A percentile compares a stretch with the other conserved stretches of the same genome.
Evolutionary conservation across 2,888 invertebrate genomes (phyloP).

Genomic region (Nomada hirtipes): DNA sequence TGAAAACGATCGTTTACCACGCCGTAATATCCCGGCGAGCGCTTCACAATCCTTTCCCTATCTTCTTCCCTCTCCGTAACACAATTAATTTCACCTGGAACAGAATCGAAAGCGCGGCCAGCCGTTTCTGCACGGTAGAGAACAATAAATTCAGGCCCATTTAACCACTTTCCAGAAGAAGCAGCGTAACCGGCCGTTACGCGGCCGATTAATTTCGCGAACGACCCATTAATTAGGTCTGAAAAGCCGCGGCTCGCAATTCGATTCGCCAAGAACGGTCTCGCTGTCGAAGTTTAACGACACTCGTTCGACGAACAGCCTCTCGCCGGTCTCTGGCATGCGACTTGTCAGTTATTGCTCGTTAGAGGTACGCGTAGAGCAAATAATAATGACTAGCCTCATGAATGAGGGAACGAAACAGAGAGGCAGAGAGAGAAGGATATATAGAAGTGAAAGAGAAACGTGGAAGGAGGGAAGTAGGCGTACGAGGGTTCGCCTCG

Average conservation of each 20-base stretch:
- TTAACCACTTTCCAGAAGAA: slow-evolving; percentile 23
- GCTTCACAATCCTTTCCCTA: too few relatives aligned
- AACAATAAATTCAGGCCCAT: slow-evolving; percentile 32
- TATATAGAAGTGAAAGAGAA: too few relatives aligned
- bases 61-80: neutral
- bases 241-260: slow-evolving; percentile 5
- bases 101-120: neutral
- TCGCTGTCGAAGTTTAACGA: slow-evolving; percentile 38
- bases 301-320: slow-evolving; percentile 14
- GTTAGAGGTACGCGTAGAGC: slow-evolving; percentile 11
- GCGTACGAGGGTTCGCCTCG: slow-evolving; percentile 25
- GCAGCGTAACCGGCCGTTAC: neutral
- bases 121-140: neutral
- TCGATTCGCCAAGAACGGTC: slow-evolving; percentile 15
- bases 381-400: slow-evolving; percentile 45
- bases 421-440: neutral
- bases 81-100: slow-evolving; percentile 8
- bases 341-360: slow-evolving; percentile 37
- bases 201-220: slow-evolving; percentile 38
- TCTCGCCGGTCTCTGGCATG: slow-evolving; percentile 8
- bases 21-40: too few relatives aligned
- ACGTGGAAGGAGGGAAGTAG: slow-evolving; percentile 11
- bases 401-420: slow-evolving; percentile 49
- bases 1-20: too few relatives aligned
- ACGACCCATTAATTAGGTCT: slow-evolving; percentile 39